A percentile compares a stretch with the other conserved stretches of the same genome.
phyloP scores from a whole-genome alignment of 2,113 vertebrate genomes.

The Oxyura jamaicensis region DNA sequence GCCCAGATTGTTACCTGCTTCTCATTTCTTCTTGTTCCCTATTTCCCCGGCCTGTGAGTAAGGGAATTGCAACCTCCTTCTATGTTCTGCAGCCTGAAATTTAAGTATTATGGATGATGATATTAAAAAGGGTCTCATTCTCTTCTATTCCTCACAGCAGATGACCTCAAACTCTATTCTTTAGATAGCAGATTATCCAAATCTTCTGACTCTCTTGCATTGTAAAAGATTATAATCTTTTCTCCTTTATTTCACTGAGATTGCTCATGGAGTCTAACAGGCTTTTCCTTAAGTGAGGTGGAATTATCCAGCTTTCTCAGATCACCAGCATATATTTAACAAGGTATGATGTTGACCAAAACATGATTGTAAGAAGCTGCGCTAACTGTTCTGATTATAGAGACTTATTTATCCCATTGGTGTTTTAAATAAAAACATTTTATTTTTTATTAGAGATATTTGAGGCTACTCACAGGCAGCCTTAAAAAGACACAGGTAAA shows the following conservation, averaged over 20 bases:
- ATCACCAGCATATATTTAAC: not conserved
- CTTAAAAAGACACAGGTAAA: not conserved
- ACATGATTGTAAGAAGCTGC: not conserved
- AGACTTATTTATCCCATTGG: not conserved
- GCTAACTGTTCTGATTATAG: not conserved
- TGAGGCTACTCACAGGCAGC: not conserved
- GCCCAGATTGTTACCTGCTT: not conserved
- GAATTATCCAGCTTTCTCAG: constrained; percentile 15
- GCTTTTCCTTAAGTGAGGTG: constrained; percentile 13
- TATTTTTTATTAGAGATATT: not conserved
- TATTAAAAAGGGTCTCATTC: constrained; percentile 31
- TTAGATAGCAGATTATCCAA: constrained; percentile 35
- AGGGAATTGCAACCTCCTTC: constrained; percentile 28
- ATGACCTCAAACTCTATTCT: constrained; percentile 18
- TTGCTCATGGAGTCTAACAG: not conserved
- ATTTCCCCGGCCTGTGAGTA: not conserved
- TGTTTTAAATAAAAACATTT: not conserved
- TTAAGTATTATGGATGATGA: not conserved
- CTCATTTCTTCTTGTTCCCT: not conserved
- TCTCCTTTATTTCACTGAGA: constrained; percentile 26
- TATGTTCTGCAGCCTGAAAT: not conserved
- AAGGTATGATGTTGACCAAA: not conserved
- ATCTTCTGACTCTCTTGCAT: not conserved
- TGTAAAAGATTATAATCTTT: too few relatives aligned
- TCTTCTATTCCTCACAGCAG: constrained; percentile 12